Base-by-base conservation (phyloP, 2,797 vertebrate species). In the Coracias cyanogaster region DNA sequence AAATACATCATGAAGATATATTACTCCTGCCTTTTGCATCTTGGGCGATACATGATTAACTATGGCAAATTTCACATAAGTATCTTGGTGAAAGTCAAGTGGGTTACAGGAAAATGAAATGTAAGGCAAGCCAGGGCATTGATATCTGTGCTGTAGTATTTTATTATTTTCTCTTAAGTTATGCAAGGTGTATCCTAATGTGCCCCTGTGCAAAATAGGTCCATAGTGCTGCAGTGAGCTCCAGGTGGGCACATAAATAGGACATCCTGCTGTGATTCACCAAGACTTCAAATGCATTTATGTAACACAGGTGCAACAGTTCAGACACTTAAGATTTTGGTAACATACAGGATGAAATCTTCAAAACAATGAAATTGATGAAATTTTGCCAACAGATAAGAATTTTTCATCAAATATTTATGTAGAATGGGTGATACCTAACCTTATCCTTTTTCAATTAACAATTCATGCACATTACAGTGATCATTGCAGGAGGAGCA, bases 1-100 rank as follows among this genome's bases (percentile, higher is more conserved):
- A 43, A 39, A 12, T 15, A 11, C 1, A 2, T 7, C 2, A 19
- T 12, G 4, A 86, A 64, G 31, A 7, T 48, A 19, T 4, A 6
- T 43, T 51, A 46, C 24, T 8, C 17, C 60, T 54, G 78, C 10
- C 2, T 57, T 70, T 71, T 55, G 13, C 21, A 20, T 33, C n/a
- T 66, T 43, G 19, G 69, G n/a, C 54, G 22, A 31, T 21, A 3
- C 0, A 5, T 15, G n/a, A n/a, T 72, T 45, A 22, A 43, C 16
- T 15, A 2, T 11, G 79, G 7, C 8, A 45, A 28, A 69, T 41
- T 79, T 82, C 14, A 33, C 2, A 0, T 41, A 31, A 41, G 11
- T 33, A 3, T 33, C 26, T 28, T 11, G 11, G 26, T 28, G 37
- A 31, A 49, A 72, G 17, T 62, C 35, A n/a, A 10, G 10, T 3